Base-by-base conservation (phyloP, 2,888 invertebrate genomes). In the Ceriagrion tenellum region DNA sequence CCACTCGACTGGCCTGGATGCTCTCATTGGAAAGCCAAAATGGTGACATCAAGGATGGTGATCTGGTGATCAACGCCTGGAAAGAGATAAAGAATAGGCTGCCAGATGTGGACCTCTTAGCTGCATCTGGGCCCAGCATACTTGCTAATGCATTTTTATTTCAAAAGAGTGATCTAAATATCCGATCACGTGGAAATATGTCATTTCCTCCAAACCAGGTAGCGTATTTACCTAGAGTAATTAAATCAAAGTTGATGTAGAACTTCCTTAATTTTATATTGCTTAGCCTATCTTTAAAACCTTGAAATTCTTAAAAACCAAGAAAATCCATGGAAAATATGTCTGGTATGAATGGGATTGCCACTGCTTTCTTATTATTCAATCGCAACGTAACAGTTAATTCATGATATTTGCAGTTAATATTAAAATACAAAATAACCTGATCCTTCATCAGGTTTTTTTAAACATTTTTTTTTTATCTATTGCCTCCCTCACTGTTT, bases 1-100 rank as follows among this genome's bases (percentile, higher is more conserved):
- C 97, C 95, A 97, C 97, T 26, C 96, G 97, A 95, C 95, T 97
- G 81, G 97, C 97, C 96, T 97, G 97, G 97, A 96, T 97, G 26
- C 96, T 97, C 74, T 97, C 97, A 1, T 96, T 97, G 95, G 97
- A 97, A 96, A 74, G 6, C 23, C 63, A 4, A n/a, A 47, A 93
- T 40, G 55, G 47, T 20, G 8, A 18, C 3, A 74, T 26, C 56
- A 16, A 26, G 8, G 93, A n/a, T 47, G 69, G 63, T 74, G 47
- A 59, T 2, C 47, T 47, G 1, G 69, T 93, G 56, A 69, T 55
- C 47, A 26, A 26, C 13, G 56, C 63, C 26, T 93, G 93, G 93
- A 93, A 74, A n/a, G 47, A 69, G 20, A 47, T 93, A 0, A 69
- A 69, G 26, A 93, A 74, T 20, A 93, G 93, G 35, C 69, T 93